These are phyloP conservation scores for Caenorhabditis japonica DNA, from an alignment of 2,888 invertebrate genomes.

Conservation along the genomic window DNA sequence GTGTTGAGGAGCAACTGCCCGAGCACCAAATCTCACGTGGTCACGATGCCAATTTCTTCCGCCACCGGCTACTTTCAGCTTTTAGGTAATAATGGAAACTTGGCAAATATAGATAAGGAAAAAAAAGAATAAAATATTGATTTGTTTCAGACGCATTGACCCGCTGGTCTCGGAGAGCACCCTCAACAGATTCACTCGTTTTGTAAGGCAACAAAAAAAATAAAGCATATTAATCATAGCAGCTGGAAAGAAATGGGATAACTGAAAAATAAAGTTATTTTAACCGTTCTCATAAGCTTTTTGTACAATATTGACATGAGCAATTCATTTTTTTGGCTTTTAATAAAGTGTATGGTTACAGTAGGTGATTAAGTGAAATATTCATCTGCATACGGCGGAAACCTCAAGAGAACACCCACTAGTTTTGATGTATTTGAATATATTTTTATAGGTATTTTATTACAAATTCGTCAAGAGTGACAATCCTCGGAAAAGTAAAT, in stretches of 20 bases:
- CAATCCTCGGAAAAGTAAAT: too few species aligned
- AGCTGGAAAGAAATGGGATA: not conserved
- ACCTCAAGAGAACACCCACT: too few species aligned
- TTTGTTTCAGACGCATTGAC: slow-evolving; percentile 46
- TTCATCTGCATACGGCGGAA: too few species aligned
- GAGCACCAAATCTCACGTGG: slow-evolving; percentile 47
- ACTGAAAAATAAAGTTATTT: not conserved
- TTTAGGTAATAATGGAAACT: slow-evolving; percentile 42
- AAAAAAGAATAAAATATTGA: not conserved
- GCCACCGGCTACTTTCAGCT: slow-evolving; percentile 53
- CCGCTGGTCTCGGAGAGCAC: slow-evolving; percentile 50
- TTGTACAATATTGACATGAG: too few species aligned
- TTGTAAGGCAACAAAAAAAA: slow-evolving; percentile 28
- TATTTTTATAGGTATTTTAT: too few species aligned
- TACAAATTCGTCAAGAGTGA: too few species aligned
- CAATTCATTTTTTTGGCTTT: too few species aligned
- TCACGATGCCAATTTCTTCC: slow-evolving; percentile 60
- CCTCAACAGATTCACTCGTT: slow-evolving; percentile 44
- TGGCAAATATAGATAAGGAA: not conserved
- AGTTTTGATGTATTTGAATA: too few species aligned
- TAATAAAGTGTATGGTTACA: too few species aligned
- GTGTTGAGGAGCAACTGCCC: slow-evolving; percentile 38
- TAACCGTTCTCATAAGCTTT: too few species aligned
- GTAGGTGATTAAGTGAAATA: too few species aligned
- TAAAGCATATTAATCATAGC: not conserved